Percentiles rank a stretch among this genome's conserved stretches.
phyloP scores from a whole-genome alignment of 2,113 vertebrate genomes.

The Geococcyx californianus region DNA sequence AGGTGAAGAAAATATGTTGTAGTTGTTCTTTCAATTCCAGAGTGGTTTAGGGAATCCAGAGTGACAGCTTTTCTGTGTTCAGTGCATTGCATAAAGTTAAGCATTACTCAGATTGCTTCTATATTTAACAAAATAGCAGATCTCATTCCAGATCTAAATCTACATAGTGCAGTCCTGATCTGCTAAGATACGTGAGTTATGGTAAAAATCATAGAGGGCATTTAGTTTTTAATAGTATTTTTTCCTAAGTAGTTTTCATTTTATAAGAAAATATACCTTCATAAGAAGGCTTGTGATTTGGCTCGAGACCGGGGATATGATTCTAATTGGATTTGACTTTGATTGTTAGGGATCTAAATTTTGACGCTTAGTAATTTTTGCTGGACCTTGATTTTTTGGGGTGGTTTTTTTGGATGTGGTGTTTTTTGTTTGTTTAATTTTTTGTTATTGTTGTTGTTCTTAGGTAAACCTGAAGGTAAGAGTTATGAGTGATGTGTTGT shows the following conservation, averaged over 20 bases:
- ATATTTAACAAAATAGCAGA: not conserved
- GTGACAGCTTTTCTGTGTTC: not conserved
- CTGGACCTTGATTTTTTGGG: not conserved
- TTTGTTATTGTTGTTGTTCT: not conserved
- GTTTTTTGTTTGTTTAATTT: no score
- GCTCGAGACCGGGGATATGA: not conserved
- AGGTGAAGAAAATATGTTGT: not conserved
- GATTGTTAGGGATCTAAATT: not conserved
- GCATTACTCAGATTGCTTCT: not conserved
- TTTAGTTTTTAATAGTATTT: not conserved
- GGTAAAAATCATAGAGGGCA: not conserved
- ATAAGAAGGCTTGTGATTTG: not conserved
- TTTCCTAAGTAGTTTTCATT: not conserved
- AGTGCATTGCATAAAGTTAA: not conserved
- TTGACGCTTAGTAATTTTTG: not conserved
- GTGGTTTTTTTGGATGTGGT: no score
- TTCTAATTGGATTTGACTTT: not conserved
- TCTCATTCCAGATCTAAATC: not conserved
- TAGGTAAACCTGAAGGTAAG: conserved; percentile 79
- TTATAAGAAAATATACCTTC: not conserved
- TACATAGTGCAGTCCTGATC: not conserved
- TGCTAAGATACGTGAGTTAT: not conserved
- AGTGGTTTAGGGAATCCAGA: not conserved
- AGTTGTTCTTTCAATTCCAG: not conserved
- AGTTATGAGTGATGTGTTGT: not conserved